Conservation (phyloP, 2,113 vertebrate genomes). For the Hylia prasina region DNA sequence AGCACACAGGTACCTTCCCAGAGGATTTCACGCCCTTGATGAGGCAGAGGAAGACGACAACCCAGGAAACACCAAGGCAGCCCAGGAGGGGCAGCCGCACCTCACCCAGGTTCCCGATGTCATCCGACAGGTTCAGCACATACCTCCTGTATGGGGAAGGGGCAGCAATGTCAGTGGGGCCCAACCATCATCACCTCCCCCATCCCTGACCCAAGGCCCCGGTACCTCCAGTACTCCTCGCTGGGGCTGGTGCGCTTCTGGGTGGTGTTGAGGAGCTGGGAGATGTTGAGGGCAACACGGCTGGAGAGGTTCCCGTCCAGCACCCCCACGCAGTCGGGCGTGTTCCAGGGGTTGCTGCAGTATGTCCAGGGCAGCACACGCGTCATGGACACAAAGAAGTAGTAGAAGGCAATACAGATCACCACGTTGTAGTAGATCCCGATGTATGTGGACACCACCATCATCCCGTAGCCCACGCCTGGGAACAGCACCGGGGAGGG, state of each 20-base stretch:
- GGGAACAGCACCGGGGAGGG: conserved; percentile 45
- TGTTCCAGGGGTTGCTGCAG: conserved; percentile 96
- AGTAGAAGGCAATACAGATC: conserved; percentile 98
- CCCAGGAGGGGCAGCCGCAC: conserved; percentile 91
- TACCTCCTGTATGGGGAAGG: conserved; percentile 75
- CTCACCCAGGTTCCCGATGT: conserved; percentile 92
- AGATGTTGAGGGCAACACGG: conserved; percentile 69
- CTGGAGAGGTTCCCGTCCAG: conserved; percentile 72
- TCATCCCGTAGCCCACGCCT: conserved; percentile 99
- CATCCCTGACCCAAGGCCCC: rapidly evolving
- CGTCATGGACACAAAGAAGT: conserved; percentile 98
- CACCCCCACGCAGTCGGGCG: conserved; percentile 83
- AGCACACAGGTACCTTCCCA: conserved; percentile 83
- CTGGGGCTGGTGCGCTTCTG: conserved; percentile 94
- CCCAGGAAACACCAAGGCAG: conserved; percentile 91
- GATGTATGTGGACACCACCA: conserved; percentile 98
- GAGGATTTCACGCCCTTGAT: conserved; percentile 97
- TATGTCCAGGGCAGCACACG: conserved; percentile 94
- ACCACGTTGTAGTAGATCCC: conserved; percentile 99
- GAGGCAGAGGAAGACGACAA: conserved; percentile 97
- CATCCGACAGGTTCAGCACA: conserved; percentile 89
- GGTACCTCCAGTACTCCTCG: conserved; percentile 98
- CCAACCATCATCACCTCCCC: background rate
- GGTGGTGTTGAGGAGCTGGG: conserved; percentile 80
- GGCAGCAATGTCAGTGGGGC: background rate